Conservation (phyloP, 92 coral and sea anemone genomes). For the Epizoanthus stellaris region DNA sequence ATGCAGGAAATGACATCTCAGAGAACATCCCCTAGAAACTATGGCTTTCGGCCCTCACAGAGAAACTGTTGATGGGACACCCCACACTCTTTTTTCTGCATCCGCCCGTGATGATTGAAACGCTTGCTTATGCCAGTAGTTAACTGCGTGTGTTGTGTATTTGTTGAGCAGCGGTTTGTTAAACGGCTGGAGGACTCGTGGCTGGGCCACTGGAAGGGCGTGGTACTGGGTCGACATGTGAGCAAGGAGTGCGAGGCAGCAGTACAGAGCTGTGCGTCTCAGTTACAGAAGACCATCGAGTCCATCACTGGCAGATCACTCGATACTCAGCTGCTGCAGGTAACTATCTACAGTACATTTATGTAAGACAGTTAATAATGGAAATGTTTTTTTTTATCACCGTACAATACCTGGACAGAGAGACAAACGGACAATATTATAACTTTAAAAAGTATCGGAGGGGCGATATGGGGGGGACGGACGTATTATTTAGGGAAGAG, state of each 20-base stretch:
- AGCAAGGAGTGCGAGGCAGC: constrained; percentile 45
- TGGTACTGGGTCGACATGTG: constrained; percentile 76
- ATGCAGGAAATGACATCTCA: too few relatives aligned
- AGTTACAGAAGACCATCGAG: constrained; percentile 51
- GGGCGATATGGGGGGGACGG: too few relatives aligned
- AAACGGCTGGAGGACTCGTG: constrained; percentile 85
- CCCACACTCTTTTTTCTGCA: too few relatives aligned
- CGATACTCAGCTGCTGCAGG: constrained; percentile 79
- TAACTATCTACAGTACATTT: constrained; percentile 1
- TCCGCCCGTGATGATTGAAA: too few relatives aligned
- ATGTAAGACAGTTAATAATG: background rate
- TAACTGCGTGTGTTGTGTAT: background rate
- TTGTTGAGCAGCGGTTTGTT: constrained; percentile 60
- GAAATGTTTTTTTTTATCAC: too few relatives aligned
- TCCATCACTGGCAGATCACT: constrained; percentile 38
- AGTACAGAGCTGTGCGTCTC: constrained; percentile 33
- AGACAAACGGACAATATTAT: too few relatives aligned
- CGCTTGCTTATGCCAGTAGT: background rate
- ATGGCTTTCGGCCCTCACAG: too few relatives aligned
- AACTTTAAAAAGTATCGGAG: too few relatives aligned
- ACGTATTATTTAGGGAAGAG: too few relatives aligned
- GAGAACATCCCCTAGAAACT: too few relatives aligned
- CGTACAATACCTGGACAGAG: too few relatives aligned
- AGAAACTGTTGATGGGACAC: too few relatives aligned
- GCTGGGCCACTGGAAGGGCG: constrained; percentile 95